These are phyloP conservation scores for Eubucco bourcierii DNA, from an alignment of 2,113 vertebrate genomes.

Conservation along the genomic window DNA sequence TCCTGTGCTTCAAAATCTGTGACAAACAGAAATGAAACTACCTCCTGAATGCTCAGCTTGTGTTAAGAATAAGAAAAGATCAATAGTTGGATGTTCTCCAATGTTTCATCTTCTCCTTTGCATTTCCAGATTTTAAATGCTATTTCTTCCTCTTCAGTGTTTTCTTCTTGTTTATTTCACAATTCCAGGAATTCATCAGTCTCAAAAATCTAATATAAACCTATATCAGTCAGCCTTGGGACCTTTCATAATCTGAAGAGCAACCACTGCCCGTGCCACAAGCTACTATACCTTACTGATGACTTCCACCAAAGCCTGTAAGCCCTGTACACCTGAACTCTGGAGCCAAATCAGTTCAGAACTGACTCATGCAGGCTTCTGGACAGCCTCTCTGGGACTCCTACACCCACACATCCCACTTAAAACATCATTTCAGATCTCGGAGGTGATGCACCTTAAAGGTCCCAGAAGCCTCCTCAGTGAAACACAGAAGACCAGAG, in stretches of 20 bases:
- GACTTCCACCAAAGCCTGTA: not conserved
- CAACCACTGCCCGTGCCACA: not conserved
- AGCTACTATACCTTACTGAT: not conserved
- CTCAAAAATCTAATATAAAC: not conserved
- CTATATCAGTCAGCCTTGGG: not conserved
- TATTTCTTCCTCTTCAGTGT: not conserved
- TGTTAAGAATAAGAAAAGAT: not conserved
- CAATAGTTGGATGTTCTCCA: not conserved
- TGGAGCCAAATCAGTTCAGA: not conserved
- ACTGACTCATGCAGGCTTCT: not conserved
- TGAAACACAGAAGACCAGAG: not conserved
- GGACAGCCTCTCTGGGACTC: not conserved
- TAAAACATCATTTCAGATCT: not conserved
- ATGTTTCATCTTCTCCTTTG: not conserved
- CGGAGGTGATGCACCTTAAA: not conserved
- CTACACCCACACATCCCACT: not conserved
- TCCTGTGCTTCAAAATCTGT: not conserved
- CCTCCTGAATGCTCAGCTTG: not conserved
- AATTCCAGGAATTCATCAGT: not conserved
- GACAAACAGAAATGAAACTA: not conserved
- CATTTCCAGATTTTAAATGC: not conserved
- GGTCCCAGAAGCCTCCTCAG: not conserved
- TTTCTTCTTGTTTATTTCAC: not conserved
- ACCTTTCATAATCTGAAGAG: not conserved
- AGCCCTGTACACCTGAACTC: not conserved